Evolutionary conservation across 2,113 vertebrate genomes (phyloP).

Genomic region (Oreochromis spilurus): DNA sequence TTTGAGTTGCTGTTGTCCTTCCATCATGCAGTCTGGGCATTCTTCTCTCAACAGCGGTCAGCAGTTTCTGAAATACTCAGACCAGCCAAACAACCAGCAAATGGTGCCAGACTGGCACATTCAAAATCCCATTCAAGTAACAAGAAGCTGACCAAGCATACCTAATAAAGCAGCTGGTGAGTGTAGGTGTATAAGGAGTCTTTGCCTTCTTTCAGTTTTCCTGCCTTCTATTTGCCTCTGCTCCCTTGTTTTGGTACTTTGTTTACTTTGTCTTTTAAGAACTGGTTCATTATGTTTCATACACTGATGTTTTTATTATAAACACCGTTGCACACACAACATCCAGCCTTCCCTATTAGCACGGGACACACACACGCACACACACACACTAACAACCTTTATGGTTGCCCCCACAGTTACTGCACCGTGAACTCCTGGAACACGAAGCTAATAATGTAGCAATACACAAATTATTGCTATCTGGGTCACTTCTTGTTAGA

Average conservation of each 20-base stretch:
- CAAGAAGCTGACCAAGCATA: not conserved
- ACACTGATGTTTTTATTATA: not conserved
- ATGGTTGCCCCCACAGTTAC: not conserved
- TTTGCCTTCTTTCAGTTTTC: not conserved
- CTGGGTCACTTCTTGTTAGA: constrained; percentile 33
- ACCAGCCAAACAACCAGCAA: not conserved
- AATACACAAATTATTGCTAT: constrained; percentile 30
- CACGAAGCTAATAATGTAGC: constrained; percentile 4
- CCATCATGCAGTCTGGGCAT: not conserved
- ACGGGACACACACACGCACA: not conserved
- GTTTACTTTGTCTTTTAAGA: not conserved
- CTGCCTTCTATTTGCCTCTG: not conserved
- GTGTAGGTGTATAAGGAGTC: not conserved
- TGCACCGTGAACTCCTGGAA: not conserved
- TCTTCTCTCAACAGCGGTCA: not conserved
- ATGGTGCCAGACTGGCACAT: not conserved
- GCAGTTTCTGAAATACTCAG: not conserved
- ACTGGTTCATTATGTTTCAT: not conserved
- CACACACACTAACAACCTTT: not conserved
- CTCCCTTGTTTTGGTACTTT: not conserved
- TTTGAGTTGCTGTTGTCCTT: not conserved
- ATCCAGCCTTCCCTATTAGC: not conserved
- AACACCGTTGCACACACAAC: not conserved
- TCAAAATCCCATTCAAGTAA: not conserved
- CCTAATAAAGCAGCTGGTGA: not conserved